phyloP scores from a whole-genome alignment of 2,888 invertebrate genomes.

The Phlogophora meticulosa region DNA sequence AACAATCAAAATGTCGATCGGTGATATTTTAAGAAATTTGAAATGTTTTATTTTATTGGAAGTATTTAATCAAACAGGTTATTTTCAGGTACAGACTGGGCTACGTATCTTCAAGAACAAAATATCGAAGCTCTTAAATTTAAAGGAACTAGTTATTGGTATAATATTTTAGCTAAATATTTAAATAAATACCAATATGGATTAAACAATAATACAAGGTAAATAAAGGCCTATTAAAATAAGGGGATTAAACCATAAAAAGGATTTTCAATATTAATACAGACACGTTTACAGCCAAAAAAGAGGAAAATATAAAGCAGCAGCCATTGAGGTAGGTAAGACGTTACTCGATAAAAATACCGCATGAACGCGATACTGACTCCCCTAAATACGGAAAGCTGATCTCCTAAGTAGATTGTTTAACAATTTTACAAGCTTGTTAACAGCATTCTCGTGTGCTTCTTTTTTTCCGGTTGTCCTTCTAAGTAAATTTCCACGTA shows the following conservation, averaged over 20 bases:
- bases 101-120: no score
- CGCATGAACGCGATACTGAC: conserved; percentile 25
- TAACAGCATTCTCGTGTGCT: conserved; percentile 34
- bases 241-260: background rate
- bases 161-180: no score
- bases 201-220: background rate
- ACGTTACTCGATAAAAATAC: conserved; percentile 43
- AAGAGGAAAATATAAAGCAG: conserved; percentile 14
- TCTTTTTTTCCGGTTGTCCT: conserved; percentile 17
- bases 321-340: conserved; percentile 13
- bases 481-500: conserved; percentile 13
- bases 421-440: conserved; percentile 60
- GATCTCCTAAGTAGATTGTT: conserved; percentile 55
- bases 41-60: background rate
- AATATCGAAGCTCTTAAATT: background rate
- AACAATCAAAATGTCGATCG: conserved; percentile 18
- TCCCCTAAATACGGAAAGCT: conserved; percentile 41
- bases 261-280: background rate
- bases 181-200: background rate
- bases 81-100: background rate
- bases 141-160: background rate
- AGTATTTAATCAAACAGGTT: background rate
- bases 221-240: background rate
- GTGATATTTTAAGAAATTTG: background rate
- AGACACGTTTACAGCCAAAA: background rate